These are phyloP conservation scores for Jordanella pulchra DNA, from an alignment of 2,797 vertebrate genomes.

Conservation along the genomic window DNA sequence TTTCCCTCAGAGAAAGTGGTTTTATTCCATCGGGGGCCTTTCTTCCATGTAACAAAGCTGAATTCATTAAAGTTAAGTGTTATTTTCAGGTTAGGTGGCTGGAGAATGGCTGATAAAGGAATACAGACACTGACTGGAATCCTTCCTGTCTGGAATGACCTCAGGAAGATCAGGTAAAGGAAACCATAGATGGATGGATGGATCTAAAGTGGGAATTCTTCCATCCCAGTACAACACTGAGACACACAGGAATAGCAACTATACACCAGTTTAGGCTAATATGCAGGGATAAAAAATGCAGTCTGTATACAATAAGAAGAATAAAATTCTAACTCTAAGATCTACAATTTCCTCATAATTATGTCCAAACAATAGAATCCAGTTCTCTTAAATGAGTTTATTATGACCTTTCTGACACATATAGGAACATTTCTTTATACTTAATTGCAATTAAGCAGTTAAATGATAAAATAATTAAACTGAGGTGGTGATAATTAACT, in stretches of 20 bases:
- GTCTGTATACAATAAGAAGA: neutral
- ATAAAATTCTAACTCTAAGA: neutral
- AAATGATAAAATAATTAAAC: neutral
- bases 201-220: too few species aligned
- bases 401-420: neutral
- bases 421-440: neutral
- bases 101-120: conserved; percentile 78
- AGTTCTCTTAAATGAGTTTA: neutral
- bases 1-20: neutral
- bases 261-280: neutral
- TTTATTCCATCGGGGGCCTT: neutral
- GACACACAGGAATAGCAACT: neutral
- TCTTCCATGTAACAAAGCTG: neutral
- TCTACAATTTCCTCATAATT: neutral
- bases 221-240: neutral
- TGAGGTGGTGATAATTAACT: neutral
- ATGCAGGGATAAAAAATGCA: neutral
- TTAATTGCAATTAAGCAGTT: too few species aligned
- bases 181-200: too few species aligned
- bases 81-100: conserved; percentile 81
- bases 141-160: conserved; percentile 74
- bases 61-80: neutral
- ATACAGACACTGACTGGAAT: conserved; percentile 71
- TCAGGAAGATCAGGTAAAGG: conserved; percentile 82
- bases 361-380: neutral